These are phyloP conservation scores for Drosophila pseudoananassae DNA, from an alignment of 1,140 invertebrate species.

Conservation along the genomic window DNA sequence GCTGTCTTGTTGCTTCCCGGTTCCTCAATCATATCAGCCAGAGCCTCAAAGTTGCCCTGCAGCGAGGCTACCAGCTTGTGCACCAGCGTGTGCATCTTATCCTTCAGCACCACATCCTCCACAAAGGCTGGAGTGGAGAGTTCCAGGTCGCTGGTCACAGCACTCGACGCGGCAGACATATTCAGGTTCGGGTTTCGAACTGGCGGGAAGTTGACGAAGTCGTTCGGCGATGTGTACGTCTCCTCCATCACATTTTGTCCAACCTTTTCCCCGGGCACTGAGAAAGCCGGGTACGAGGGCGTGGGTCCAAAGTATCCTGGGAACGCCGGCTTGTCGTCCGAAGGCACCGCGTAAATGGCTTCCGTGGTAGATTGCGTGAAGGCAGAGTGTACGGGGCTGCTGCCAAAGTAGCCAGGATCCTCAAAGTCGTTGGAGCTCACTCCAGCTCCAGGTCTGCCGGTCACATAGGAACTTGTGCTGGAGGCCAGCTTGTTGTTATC, in stretches of 20 bases:
- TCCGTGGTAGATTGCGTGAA: slow-evolving; percentile 69
- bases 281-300: slow-evolving; percentile 78
- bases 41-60: slow-evolving; percentile 91
- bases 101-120: slow-evolving; percentile 90
- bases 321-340: slow-evolving; percentile 78
- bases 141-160: slow-evolving; percentile 87
- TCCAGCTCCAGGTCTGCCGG: slow-evolving; percentile 63
- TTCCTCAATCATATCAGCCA: slow-evolving; percentile 89
- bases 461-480: slow-evolving; percentile 85
- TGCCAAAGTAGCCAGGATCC: slow-evolving; percentile 81
- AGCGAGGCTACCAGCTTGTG: slow-evolving; percentile 92
- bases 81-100: slow-evolving; percentile 92
- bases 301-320: slow-evolving; percentile 81
- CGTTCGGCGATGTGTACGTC: slow-evolving; percentile 87
- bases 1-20: slow-evolving; percentile 71
- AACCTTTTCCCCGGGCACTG: slow-evolving; percentile 72
- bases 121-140: slow-evolving; percentile 89
- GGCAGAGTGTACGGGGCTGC: slow-evolving; percentile 55
- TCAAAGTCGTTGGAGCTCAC: slow-evolving; percentile 79
- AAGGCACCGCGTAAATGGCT: slow-evolving; percentile 55
- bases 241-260: slow-evolving; percentile 83
- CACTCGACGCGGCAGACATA: slow-evolving; percentile 87
- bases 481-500: slow-evolving; percentile 37
- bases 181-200: slow-evolving; percentile 92
- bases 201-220: slow-evolving; percentile 92